phyloP scores from a whole-genome alignment of 1,140 invertebrate genomes.

The Formica selysi region DNA sequence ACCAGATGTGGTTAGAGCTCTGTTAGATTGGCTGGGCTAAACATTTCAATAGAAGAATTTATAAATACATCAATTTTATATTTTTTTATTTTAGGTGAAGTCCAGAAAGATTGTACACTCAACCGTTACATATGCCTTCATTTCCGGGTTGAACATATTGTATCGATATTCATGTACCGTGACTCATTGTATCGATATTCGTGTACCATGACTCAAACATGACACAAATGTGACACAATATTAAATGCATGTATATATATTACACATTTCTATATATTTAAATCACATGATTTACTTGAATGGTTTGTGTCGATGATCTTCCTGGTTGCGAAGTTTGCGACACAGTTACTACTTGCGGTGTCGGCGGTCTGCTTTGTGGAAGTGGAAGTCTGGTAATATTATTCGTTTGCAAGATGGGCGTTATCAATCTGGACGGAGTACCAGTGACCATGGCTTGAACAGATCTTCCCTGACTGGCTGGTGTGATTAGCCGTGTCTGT shows the following conservation, averaged over 20 bases:
- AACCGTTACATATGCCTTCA: conserved; percentile 34
- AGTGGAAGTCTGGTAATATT: conserved; percentile 81
- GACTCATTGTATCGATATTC: not conserved
- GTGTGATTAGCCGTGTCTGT: conserved; percentile 77
- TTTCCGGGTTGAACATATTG: conserved; percentile 16
- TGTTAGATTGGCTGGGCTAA: conserved; percentile 80
- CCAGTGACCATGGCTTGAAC: conserved; percentile 84
- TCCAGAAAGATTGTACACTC: conserved; percentile 30
- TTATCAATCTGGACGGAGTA: conserved; percentile 81
- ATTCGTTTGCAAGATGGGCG: conserved; percentile 83
- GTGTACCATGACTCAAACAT: no score
- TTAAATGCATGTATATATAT: not conserved
- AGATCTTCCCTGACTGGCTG: conserved; percentile 77
- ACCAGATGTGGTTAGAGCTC: conserved; percentile 77
- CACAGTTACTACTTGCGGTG: conserved; percentile 77
- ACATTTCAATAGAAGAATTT: conserved; percentile 58
- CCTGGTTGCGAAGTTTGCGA: conserved; percentile 77
- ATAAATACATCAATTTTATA: conserved; percentile 34
- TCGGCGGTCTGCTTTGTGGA: conserved; percentile 77
- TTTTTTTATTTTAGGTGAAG: conserved; percentile 23
- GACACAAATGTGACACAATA: no score
- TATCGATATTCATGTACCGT: conserved; percentile 32
- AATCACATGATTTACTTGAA: conserved; percentile 76
- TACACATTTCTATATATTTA: conserved; percentile 5
- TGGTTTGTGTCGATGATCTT: conserved; percentile 80